Percentiles rank a stretch among this genome's conserved stretches.
Evolutionary conservation across 2,888 invertebrate species (phyloP).

Genomic region (Drosophila helvetica): DNA sequence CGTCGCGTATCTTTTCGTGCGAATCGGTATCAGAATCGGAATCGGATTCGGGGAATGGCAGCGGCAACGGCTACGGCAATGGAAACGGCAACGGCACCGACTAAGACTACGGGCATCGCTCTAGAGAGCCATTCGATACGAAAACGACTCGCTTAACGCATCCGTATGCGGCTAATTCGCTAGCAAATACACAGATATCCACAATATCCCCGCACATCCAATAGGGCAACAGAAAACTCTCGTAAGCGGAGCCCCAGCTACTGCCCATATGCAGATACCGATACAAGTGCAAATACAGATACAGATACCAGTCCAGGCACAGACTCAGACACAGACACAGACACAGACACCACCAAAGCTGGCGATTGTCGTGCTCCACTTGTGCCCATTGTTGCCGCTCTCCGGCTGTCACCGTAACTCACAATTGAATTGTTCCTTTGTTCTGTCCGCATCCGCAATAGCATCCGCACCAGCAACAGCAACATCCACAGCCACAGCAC

Average conservation of each 20-base stretch:
- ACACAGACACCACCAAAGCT: background rate
- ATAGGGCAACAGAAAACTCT: background rate
- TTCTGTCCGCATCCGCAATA: constrained; percentile 34
- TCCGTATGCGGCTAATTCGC: constrained; percentile 39
- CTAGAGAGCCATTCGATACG: constrained; percentile 29
- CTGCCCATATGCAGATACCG: background rate
- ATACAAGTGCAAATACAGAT: constrained; percentile 8
- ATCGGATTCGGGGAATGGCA: constrained; percentile 8
- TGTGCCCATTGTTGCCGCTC: constrained; percentile 67
- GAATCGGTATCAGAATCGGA: constrained; percentile 49
- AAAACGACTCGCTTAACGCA: constrained; percentile 50
- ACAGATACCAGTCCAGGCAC: background rate
- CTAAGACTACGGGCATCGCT: constrained; percentile 40
- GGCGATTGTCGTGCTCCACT: constrained; percentile 56
- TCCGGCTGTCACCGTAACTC: constrained; percentile 70
- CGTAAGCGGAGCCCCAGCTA: background rate
- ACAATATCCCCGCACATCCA: constrained; percentile 17
- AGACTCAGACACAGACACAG: too few species aligned
- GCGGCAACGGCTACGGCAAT: constrained; percentile 14
- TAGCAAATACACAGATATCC: constrained; percentile 17
- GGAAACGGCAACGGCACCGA: constrained; percentile 23
- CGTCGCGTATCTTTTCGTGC: constrained; percentile 51
- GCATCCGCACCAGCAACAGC: background rate
- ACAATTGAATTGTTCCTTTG: constrained; percentile 79
- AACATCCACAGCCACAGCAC: background rate